Evolutionary conservation across 2,797 vertebrate genomes (phyloP), one percentile per base, ranked within the genome.

Genomic region (Oophaga sylvatica): DNA sequence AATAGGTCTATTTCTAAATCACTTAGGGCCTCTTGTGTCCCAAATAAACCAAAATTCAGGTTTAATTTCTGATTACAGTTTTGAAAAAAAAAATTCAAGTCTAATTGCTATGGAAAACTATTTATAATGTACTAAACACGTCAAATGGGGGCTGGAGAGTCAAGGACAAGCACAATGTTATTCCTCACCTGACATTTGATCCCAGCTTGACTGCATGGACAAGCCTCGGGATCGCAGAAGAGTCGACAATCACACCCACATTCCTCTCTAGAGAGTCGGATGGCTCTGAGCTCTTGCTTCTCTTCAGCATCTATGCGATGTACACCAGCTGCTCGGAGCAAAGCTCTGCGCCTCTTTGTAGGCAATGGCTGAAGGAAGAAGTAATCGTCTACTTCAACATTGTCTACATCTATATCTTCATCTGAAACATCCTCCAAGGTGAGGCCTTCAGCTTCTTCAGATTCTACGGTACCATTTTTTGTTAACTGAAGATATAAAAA

Each of bases 321-420:
- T 3, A 98, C 97, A 29, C 98, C 98, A 0, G 98, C 97, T 41
- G 97, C 97, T 17, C 98, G 93, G 60, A 99, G 94, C 53, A 99
- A 93, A 0, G 97, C 97, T 0, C 98, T 95, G 0, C 97, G 96
- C 2, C 97, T 94, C 84, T 98, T 98, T 10, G 97, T 98, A 87
- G 98, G 96, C 89, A 98, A 93, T 0, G 97, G 97, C 93, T 98
- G 97, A 35, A 99, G 95, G 91, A 98, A 98, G 93, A 98, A 99
- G 83, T 97, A 98, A 90, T 98, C 97, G 2, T 99, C 97, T 91
- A 98, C 97, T 90, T 98, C 97, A 91, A 98, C 96, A 0, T 94
- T 96, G 81, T 98, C 97, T 92, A 98, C 95, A 0, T 98, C 97
- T 5, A 98, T 96, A 89, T 99, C 97, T 87, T 98, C 97, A 3